phyloP scores from a whole-genome alignment of 2,113 vertebrate genomes.

The Chaetura pelagica region DNA sequence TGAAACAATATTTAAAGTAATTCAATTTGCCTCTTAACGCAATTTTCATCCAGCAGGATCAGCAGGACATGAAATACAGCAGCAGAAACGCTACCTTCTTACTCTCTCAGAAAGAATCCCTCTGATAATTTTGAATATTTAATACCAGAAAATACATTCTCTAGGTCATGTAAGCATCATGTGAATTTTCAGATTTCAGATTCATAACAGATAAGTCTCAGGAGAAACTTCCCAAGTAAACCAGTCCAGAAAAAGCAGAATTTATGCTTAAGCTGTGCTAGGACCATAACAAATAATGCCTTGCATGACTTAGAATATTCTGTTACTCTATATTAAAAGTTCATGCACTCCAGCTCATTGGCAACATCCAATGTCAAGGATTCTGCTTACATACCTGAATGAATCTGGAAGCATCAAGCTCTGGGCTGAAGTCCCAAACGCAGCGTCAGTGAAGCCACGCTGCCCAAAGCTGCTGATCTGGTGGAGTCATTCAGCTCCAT shows the following conservation, averaged over 20 bases:
- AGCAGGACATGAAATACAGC: accelerated
- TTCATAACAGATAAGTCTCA: neutral
- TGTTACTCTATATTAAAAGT: neutral
- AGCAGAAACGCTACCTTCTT: neutral
- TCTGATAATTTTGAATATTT: neutral
- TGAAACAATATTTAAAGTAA: neutral
- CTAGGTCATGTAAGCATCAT: neutral
- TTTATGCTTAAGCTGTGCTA: neutral
- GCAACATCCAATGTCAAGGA: neutral
- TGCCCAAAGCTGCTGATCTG: constrained; percentile 56
- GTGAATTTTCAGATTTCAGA: neutral
- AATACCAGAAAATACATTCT: neutral
- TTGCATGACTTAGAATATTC: neutral
- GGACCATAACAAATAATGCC: neutral
- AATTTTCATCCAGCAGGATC: neutral
- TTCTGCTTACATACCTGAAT: constrained; percentile 59
- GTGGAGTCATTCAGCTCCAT: neutral
- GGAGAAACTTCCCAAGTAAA: neutral
- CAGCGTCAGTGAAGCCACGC: constrained; percentile 60
- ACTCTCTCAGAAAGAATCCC: neutral
- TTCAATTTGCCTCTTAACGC: neutral
- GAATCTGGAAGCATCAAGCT: constrained; percentile 69
- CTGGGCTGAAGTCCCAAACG: constrained; percentile 53
- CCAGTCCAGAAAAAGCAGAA: neutral
- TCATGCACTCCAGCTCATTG: neutral